These are phyloP conservation scores for Channa argus DNA, from an alignment of 2,113 vertebrate species.

Conservation along the genomic window DNA sequence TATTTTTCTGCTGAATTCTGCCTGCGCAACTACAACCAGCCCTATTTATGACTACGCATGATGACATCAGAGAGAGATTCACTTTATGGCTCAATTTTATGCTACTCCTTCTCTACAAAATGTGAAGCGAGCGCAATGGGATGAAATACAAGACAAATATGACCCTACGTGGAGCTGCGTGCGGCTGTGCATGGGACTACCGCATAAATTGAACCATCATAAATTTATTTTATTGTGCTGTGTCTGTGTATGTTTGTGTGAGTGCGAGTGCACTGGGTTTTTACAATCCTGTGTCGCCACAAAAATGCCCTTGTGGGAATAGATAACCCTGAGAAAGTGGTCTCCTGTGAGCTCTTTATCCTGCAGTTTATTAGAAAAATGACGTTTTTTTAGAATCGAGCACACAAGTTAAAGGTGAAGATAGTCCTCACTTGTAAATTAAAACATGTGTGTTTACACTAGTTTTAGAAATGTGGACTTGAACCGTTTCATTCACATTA, in stretches of 20 bases:
- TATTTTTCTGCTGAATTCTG: not conserved
- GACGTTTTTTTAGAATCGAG: slow-evolving; percentile 41
- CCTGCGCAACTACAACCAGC: not conserved
- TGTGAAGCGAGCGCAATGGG: slow-evolving; percentile 18
- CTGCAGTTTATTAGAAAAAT: slow-evolving; percentile 52
- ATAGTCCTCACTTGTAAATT: slow-evolving; percentile 45
- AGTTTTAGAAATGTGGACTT: slow-evolving; percentile 32
- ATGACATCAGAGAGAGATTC: slow-evolving; percentile 44
- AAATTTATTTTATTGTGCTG: slow-evolving; percentile 66
- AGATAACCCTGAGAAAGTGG: slow-evolving; percentile 36
- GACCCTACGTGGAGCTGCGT: slow-evolving; percentile 46
- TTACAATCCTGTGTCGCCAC: slow-evolving; percentile 57
- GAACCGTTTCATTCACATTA: slow-evolving; percentile 5
- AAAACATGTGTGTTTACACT: slow-evolving; percentile 21
- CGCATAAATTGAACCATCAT: slow-evolving; percentile 40
- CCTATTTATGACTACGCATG: slow-evolving; percentile 14
- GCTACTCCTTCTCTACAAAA: slow-evolving; percentile 24
- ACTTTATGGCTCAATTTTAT: slow-evolving; percentile 44
- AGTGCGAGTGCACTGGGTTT: slow-evolving; percentile 50
- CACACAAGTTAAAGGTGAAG: slow-evolving; percentile 35
- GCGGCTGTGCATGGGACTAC: slow-evolving; percentile 38
- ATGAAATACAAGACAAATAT: slow-evolving; percentile 40
- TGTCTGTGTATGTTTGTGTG: slow-evolving; percentile 61
- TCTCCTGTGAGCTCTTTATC: slow-evolving; percentile 49
- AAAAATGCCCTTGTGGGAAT: slow-evolving; percentile 40